A percentile compares a stretch with the other conserved stretches of the same genome.
Evolutionary conservation across 1,140 invertebrate species (phyloP).

Genomic region (Papilio polytes): DNA sequence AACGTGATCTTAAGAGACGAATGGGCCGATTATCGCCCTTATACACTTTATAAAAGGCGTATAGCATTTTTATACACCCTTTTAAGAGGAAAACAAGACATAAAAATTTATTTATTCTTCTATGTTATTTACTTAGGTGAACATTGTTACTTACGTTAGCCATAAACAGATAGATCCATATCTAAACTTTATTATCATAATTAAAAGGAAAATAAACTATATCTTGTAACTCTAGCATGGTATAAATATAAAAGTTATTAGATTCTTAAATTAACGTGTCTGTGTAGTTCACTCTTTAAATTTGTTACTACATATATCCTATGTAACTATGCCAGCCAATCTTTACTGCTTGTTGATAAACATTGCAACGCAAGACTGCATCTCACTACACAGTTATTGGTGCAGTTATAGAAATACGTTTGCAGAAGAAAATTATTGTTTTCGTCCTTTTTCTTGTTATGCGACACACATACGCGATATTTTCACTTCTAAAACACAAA

Average conservation of each 20-base stretch:
- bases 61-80: background rate
- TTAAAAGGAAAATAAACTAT: background rate
- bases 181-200: constrained; percentile 5
- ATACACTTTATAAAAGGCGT: too few species aligned
- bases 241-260: background rate
- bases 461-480: background rate
- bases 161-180: background rate
- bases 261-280: background rate
- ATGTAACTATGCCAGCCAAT: background rate
- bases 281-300: background rate
- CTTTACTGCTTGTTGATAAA: constrained; percentile 2
- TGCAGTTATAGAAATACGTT: background rate
- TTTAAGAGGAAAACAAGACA: background rate
- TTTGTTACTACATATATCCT: background rate
- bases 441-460: background rate
- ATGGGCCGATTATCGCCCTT: too few species aligned
- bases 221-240: background rate
- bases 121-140: background rate
- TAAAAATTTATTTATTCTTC: background rate
- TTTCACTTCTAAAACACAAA: background rate
- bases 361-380: background rate
- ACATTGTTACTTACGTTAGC: background rate
- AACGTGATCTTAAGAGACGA: background rate
- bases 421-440: background rate
- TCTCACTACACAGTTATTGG: background rate